Evolutionary conservation across 2,797 vertebrate genomes (phyloP), one percentile per base, ranked within the genome.

Genomic region (Rhynchonycteris naso): DNA sequence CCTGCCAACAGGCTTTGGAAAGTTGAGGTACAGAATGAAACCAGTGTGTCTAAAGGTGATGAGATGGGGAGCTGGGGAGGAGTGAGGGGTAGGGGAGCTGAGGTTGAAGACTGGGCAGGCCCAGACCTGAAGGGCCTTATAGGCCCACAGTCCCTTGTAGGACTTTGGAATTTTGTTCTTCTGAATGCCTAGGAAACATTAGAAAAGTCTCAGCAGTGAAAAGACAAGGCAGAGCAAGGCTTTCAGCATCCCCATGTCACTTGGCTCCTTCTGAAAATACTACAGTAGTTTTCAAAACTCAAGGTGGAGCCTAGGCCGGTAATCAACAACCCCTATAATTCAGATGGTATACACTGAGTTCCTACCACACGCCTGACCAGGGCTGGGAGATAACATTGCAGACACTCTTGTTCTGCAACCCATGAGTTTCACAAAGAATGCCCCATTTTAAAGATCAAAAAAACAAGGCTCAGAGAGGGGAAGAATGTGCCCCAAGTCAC

Each of bases 221-320:
- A 52, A 21, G 38, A 30, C 56, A 88, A 87, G 71, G 33, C 21
- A 56, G 24, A 91, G 69, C 43, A 47, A 63, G 80, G 52, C 18
- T 61, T 65, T 75, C 66, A 19, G 52, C 61, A 52, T 66, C 58
- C 63, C 83, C 35, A 28, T 72, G 65, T 59, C 84, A 66, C 19
- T 2, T 82, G 43, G n/a, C 8, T 83, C 61, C 26, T 90, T 93
- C 93, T 72, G 69, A 90, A 91, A 79, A 26, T 30, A 84, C 35
- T 56, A 78, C 4, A 28, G 5, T 6, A 38, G 89, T 94, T 87
- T 86, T 89, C 69, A 88, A 90, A 94, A 94, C 80, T 59, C 83
- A 82, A 79, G 74, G 59, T 2, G 61, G 66, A 71, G 28, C 35
- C 75, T 30, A 47, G 33, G 26, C 30, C 4, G 3, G 47, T 50